A percentile compares a stretch with the other conserved stretches of the same genome.
Conservation (phyloP, 2,888 invertebrate species). For the Ichneumoninae sp. region DNA sequence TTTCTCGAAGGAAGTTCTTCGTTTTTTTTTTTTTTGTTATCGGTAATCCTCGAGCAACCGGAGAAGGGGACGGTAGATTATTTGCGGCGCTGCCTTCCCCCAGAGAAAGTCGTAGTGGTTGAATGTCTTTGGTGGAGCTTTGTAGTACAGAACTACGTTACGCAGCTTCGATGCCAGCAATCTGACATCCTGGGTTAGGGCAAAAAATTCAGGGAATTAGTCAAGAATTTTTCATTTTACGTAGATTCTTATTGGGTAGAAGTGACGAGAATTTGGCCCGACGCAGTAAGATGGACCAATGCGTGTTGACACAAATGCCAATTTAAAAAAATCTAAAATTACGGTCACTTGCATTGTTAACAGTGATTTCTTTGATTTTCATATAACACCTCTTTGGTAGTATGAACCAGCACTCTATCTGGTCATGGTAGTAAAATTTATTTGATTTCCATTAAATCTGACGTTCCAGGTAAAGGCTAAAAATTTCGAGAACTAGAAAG, state of each 20-base stretch:
- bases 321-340: neutral
- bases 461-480: conserved; percentile 73
- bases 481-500: neutral
- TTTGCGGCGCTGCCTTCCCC: conserved; percentile 76
- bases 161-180: conserved; percentile 70
- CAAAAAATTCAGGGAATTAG: neutral
- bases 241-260: neutral
- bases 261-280: neutral
- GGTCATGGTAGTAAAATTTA: no score
- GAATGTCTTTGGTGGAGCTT: conserved; percentile 72
- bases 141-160: conserved; percentile 76
- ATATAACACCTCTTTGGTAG: no score
- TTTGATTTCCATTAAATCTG: neutral
- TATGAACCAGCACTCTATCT: no score
- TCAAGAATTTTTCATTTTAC: neutral
- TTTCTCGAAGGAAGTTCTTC: neutral
- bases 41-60: conserved; percentile 75
- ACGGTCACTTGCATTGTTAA: neutral
- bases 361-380: neutral
- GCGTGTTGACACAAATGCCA: neutral
- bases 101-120: conserved; percentile 82
- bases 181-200: conserved; percentile 74
- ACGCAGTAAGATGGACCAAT: no score
- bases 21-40: conserved; percentile 50
- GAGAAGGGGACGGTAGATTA: conserved; percentile 77